A percentile compares a stretch with the other conserved stretches of the same genome.
Conservation (phyloP, 2,113 vertebrate species). For the Urocitellus parryii region DNA sequence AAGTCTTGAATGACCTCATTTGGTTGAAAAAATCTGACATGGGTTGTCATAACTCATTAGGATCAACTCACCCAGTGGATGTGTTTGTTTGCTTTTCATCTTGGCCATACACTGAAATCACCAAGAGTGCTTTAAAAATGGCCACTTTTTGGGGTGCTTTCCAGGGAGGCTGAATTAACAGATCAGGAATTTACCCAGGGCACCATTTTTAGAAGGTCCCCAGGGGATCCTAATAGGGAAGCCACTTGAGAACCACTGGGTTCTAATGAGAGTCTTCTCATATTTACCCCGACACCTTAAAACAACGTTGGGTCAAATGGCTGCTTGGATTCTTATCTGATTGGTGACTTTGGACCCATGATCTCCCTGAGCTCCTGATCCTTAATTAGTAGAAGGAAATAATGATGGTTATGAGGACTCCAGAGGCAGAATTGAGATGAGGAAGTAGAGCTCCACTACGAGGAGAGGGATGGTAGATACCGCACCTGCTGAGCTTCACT, state of each 20-base stretch:
- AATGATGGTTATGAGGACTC: too few species aligned
- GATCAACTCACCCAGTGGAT: too few species aligned
- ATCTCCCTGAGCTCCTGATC: too few species aligned
- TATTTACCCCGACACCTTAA: background rate
- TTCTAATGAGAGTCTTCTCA: background rate
- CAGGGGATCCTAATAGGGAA: too few species aligned
- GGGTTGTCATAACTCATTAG: background rate
- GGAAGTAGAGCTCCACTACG: too few species aligned
- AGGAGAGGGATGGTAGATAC: too few species aligned
- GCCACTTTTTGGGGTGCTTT: background rate
- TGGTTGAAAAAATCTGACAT: background rate
- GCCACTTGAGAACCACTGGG: background rate
- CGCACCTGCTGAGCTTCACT: too few species aligned
- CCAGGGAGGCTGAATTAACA: background rate
- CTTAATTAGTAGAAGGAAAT: too few species aligned
- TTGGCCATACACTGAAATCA: background rate
- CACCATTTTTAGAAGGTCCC: background rate
- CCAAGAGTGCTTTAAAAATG: background rate
- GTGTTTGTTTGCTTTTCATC: background rate
- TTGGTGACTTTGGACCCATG: too few species aligned
- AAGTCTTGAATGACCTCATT: too few species aligned
- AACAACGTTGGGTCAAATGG: accelerated
- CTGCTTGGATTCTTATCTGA: too few species aligned
- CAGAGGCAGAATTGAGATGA: too few species aligned
- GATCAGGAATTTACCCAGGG: background rate